phyloP scores from a whole-genome alignment of 30 jellyfish, hydroid and myxozoan genomes.

The Aurelia aurita region DNA sequence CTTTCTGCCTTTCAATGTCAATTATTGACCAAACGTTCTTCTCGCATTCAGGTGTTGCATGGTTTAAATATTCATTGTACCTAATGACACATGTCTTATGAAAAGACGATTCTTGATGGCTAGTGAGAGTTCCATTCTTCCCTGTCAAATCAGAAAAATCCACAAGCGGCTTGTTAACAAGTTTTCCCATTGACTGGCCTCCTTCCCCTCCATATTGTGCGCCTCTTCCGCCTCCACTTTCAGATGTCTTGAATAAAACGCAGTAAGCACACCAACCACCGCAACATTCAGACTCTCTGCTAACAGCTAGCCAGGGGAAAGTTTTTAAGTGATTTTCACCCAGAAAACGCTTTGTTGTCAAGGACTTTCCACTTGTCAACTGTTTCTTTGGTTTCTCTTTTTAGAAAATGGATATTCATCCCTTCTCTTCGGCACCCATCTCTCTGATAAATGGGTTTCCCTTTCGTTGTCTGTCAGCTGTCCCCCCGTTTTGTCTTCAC shows the following conservation, averaged over 20 bases:
- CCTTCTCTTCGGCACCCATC: neutral
- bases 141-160: slow-evolving; percentile 27
- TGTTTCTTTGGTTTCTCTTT: neutral
- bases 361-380: slow-evolving; percentile 1
- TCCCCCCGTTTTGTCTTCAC: neutral
- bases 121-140: slow-evolving; percentile 38
- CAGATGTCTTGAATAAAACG: slow-evolving; percentile 9
- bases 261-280: slow-evolving; percentile 39
- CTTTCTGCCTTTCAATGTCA: slow-evolving; percentile 19
- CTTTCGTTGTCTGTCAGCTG: neutral
- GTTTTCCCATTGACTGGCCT: slow-evolving; percentile 19
- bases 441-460: neutral
- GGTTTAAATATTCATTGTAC: slow-evolving; percentile 5
- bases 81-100: slow-evolving; percentile 7
- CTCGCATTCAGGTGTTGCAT: slow-evolving; percentile 30
- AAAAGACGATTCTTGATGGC: slow-evolving; percentile 29
- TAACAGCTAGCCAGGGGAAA: slow-evolving; percentile 42
- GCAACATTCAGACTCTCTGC: slow-evolving; percentile 23
- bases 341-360: slow-evolving; percentile 21
- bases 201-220: slow-evolving; percentile 36
- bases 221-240: slow-evolving; percentile 46
- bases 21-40: slow-evolving; percentile 14
- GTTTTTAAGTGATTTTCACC: slow-evolving; percentile 27
- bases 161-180: slow-evolving; percentile 39
- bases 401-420: too few relatives aligned